A percentile compares a stretch with the other conserved stretches of the same genome.
Evolutionary conservation across 2,113 vertebrate genomes (phyloP).

Genomic region (Leucoraja erinaceus): DNA sequence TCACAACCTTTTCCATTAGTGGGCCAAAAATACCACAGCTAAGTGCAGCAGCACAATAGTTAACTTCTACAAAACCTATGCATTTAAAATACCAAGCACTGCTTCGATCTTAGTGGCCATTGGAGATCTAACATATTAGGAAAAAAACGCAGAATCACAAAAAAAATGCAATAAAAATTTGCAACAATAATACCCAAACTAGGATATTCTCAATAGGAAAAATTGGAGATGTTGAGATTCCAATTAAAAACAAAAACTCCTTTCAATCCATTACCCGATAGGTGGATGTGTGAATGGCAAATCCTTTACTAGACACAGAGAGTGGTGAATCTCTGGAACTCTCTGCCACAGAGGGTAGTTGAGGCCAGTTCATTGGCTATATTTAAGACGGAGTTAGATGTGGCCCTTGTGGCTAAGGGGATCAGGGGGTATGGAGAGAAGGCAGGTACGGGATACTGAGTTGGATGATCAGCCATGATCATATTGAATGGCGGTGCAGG

Average conservation of each 20-base stretch:
- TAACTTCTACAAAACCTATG: not conserved
- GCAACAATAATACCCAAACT: not conserved
- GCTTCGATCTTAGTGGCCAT: not conserved
- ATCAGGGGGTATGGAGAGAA: too few relatives aligned
- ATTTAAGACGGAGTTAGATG: too few relatives aligned
- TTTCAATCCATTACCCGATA: not conserved
- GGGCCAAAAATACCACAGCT: too few relatives aligned
- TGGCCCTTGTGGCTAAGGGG: too few relatives aligned
- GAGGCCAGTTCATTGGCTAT: too few relatives aligned
- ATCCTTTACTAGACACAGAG: not conserved
- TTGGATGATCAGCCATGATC: too few relatives aligned
- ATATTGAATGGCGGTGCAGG: too few relatives aligned
- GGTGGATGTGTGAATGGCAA: not conserved
- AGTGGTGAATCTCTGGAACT: too few relatives aligned
- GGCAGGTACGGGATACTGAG: too few relatives aligned
- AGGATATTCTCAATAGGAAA: not conserved
- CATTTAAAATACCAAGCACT: not conserved
- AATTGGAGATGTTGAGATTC: not conserved
- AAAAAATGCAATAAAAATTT: not conserved
- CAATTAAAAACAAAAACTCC: not conserved
- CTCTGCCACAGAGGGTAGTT: too few relatives aligned
- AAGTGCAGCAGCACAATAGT: not conserved
- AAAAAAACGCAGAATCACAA: not conserved
- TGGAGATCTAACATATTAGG: not conserved
- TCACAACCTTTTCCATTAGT: not conserved